Evolutionary conservation across 2,888 invertebrate genomes (phyloP).

Genomic region (Rhamphomyia laevipes): DNA sequence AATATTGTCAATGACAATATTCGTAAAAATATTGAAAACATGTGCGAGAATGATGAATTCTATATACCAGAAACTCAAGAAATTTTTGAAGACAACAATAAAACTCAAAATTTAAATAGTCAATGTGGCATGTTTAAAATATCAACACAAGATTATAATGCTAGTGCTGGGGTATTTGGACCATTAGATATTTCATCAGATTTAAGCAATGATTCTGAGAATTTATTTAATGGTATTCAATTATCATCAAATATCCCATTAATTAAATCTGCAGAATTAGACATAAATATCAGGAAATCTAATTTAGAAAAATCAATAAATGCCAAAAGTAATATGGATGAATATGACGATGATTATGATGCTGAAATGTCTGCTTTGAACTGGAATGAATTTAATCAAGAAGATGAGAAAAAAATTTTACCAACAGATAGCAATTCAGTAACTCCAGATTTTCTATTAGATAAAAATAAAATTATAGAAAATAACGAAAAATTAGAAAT

Average conservation of each 20-base stretch:
- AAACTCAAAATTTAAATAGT: slow-evolving; percentile 3
- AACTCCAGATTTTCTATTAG: slow-evolving; percentile 7
- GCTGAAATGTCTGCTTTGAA: slow-evolving; percentile 15
- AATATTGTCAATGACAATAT: slow-evolving; percentile 8
- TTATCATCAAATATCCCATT: too few relatives aligned
- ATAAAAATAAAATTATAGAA: not conserved
- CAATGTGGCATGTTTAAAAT: slow-evolving; percentile 14
- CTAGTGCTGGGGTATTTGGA: slow-evolving; percentile 9
- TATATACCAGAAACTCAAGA: slow-evolving; percentile 27
- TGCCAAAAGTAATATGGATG: not conserved
- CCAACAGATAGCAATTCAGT: not conserved
- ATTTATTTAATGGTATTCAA: slow-evolving; percentile 6
- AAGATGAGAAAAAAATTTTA: not conserved
- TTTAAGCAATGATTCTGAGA: slow-evolving; percentile 14
- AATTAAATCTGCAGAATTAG: not conserved
- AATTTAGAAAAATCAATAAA: not conserved
- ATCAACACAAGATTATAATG: slow-evolving; percentile 22
- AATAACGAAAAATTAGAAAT: not conserved
- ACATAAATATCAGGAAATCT: not conserved
- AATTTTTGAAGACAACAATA: slow-evolving; percentile 1
- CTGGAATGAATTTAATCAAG: slow-evolving; percentile 6
- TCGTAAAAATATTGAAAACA: slow-evolving; percentile 4
- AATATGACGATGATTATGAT: slow-evolving; percentile 12
- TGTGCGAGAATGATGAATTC: slow-evolving; percentile 18
- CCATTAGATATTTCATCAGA: slow-evolving; percentile 12